Evolutionary conservation across 1,140 invertebrate genomes (phyloP).

Genomic region (Bathynomus jamesi): DNA sequence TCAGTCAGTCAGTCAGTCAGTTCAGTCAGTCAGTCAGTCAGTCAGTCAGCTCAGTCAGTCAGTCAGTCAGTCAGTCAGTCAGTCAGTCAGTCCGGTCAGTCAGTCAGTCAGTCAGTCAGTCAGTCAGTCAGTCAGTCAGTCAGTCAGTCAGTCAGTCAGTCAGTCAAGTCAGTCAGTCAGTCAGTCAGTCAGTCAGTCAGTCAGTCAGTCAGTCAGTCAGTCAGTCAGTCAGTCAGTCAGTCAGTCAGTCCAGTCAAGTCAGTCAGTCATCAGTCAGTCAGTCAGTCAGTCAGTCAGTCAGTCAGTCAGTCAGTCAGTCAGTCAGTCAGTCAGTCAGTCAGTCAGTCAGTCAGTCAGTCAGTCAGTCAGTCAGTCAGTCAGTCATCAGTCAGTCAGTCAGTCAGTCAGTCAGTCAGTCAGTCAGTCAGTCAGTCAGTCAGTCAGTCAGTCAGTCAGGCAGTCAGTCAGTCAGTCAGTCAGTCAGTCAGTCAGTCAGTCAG

Average conservation of each 20-base stretch:
- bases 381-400: slow-evolving; percentile 2
- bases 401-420: not conserved
- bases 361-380: slow-evolving; percentile 1
- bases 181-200: slow-evolving; percentile 8
- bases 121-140: slow-evolving; percentile 1
- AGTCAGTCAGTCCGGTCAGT: not conserved
- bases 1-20: not conserved
- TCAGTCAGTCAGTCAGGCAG: not conserved
- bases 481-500: slow-evolving; percentile 7
- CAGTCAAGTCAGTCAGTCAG: slow-evolving; percentile 18
- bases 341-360: slow-evolving; percentile 8
- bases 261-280: not conserved
- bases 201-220: slow-evolving; percentile 8
- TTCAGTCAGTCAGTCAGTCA: slow-evolving; percentile 20
- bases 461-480: slow-evolving; percentile 9
- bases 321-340: not conserved
- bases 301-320: not conserved
- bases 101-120: not conserved
- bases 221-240: not conserved
- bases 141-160: slow-evolving; percentile 12
- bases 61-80: slow-evolving; percentile 5
- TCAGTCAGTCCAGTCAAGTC: not conserved
- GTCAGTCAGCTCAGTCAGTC: slow-evolving; percentile 23
- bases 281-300: slow-evolving; percentile 2
- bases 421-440: not conserved